These are phyloP conservation scores for Oreortyx pictus DNA, from an alignment of 2,797 vertebrate species.

Conservation along the genomic window DNA sequence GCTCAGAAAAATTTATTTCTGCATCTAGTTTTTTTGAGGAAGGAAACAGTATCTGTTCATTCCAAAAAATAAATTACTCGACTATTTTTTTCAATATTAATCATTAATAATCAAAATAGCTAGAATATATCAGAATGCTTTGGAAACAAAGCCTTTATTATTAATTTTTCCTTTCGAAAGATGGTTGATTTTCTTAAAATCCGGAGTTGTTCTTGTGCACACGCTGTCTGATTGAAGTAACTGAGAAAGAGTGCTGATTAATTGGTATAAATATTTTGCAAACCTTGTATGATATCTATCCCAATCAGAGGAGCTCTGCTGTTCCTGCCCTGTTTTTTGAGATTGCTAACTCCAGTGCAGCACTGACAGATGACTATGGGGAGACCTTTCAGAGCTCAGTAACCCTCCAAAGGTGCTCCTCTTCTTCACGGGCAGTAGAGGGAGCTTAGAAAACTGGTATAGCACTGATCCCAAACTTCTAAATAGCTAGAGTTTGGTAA, in stretches of 20 bases:
- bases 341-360: neutral
- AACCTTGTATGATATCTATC: neutral
- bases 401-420: neutral
- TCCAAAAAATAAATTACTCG: neutral
- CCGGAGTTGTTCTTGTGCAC: neutral
- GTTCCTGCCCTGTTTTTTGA: neutral
- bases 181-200: neutral
- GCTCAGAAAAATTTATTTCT: neutral
- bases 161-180: neutral
- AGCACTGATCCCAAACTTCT: neutral
- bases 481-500: neutral
- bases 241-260: neutral
- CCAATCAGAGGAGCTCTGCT: neutral
- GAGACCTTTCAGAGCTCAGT: rapidly evolving
- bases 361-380: rapidly evolving
- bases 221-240: neutral
- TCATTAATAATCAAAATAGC: neutral
- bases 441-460: neutral
- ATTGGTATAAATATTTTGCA: neutral
- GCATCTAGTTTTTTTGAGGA: neutral
- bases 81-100: neutral
- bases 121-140: neutral
- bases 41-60: neutral
- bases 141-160: neutral
- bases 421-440: slow-evolving; percentile 11